phyloP scores from a whole-genome alignment of 2,888 invertebrate species.

The Gari tellinella region DNA sequence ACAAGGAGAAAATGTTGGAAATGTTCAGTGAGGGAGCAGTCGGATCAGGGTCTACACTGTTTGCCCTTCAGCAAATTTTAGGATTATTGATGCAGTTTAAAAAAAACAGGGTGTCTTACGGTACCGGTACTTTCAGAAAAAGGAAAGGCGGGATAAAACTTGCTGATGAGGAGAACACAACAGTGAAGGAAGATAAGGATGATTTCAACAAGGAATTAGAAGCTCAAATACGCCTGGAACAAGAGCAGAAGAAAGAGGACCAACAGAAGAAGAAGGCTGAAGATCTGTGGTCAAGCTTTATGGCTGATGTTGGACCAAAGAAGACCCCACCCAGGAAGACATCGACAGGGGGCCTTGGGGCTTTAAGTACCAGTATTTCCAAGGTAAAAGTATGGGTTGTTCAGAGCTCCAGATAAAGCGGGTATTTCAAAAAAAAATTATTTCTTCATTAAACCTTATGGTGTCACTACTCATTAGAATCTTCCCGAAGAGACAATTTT shows the following conservation, averaged over 20 bases:
- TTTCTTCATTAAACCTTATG: no score
- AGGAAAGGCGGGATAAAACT: conserved; percentile 76
- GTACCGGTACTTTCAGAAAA: conserved; percentile 59
- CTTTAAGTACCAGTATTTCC: conserved; percentile 14
- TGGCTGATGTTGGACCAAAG: conserved; percentile 80
- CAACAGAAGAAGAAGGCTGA: conserved; percentile 81
- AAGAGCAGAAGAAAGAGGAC: conserved; percentile 73
- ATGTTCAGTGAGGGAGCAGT: no score
- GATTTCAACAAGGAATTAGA: conserved; percentile 64
- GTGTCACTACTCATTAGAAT: no score
- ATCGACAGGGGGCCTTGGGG: neutral
- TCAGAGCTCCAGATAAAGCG: no score
- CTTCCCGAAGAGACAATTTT: no score
- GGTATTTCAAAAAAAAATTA: no score
- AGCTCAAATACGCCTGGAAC: conserved; percentile 70
- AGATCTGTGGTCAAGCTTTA: conserved; percentile 83
- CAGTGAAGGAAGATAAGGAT: conserved; percentile 41
- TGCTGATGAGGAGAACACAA: conserved; percentile 57
- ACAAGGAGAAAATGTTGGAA: no score
- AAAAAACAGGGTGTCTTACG: no score
- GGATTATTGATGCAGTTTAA: no score
- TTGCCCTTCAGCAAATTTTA: no score
- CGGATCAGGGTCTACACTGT: no score
- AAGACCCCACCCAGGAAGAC: conserved; percentile 47
- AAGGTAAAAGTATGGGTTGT: conserved; percentile 29